These are phyloP conservation scores for Sceloporus tristichus DNA, from an alignment of 2,113 vertebrate species.

Conservation along the genomic window DNA sequence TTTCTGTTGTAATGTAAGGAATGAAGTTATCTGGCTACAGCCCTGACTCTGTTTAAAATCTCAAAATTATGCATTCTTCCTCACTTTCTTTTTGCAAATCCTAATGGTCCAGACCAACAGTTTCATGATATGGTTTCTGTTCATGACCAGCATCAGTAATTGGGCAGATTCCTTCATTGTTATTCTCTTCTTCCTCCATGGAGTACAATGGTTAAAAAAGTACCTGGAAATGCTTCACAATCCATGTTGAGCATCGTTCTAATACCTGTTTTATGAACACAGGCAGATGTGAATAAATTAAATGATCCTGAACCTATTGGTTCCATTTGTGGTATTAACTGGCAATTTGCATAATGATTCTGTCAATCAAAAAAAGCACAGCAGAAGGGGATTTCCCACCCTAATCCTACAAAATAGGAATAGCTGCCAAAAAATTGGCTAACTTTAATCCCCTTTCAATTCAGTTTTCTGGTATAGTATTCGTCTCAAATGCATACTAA, in stretches of 20 bases:
- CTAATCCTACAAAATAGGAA: neutral
- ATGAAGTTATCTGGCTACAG: neutral
- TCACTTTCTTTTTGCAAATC: neutral
- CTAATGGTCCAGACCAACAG: neutral
- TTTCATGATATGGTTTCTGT: conserved; percentile 6
- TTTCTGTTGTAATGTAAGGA: conserved; percentile 1
- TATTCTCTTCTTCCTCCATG: rapidly evolving
- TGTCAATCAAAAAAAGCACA: conserved; percentile 21
- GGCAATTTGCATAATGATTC: conserved; percentile 17
- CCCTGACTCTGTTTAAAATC: neutral
- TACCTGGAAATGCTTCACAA: conserved; percentile 13
- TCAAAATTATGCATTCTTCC: neutral
- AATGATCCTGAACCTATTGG: neutral
- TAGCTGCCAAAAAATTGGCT: neutral
- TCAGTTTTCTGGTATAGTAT: conserved; percentile 32
- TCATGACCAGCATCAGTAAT: conserved; percentile 5
- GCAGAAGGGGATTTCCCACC: neutral
- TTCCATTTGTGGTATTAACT: neutral
- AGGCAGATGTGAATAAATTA: conserved; percentile 20
- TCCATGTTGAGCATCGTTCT: conserved; percentile 26
- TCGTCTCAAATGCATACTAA: conserved; percentile 16
- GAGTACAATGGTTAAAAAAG: neutral
- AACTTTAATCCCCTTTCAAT: conserved; percentile 5
- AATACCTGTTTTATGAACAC: conserved; percentile 31
- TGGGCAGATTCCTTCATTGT: conserved; percentile 9